A percentile compares a stretch with the other conserved stretches of the same genome.
These are phyloP conservation scores for Brachypodius melanocephalos DNA, from an alignment of 2,113 vertebrate species.

Conservation along the genomic window DNA sequence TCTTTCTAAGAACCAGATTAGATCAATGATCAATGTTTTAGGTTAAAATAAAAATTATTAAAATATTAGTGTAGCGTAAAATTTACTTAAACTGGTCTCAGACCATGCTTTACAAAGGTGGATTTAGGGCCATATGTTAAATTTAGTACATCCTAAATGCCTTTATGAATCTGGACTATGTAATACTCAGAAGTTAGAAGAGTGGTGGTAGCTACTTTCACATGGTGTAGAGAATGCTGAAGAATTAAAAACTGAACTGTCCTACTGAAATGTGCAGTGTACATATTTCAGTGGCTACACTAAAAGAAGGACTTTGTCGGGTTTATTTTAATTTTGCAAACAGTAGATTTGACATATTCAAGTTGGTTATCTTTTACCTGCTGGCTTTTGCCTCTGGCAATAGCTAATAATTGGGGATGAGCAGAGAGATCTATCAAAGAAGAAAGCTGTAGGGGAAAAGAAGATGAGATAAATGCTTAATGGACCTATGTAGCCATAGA, in stretches of 20 bases:
- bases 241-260: neutral
- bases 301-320: neutral
- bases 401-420: neutral
- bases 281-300: neutral
- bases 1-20: neutral
- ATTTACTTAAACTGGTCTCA: neutral
- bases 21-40: neutral
- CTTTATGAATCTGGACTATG: neutral
- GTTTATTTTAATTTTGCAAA: neutral
- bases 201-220: neutral
- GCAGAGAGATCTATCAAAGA: neutral
- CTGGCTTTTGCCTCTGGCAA: neutral
- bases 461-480: neutral
- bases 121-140: neutral
- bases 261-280: neutral
- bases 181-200: neutral
- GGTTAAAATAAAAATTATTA: neutral
- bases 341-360: neutral
- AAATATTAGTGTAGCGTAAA: neutral
- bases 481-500: neutral
- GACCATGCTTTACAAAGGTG: neutral
- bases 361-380: neutral
- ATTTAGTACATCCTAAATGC: neutral
- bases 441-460: neutral
- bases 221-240: neutral